Percentiles rank a stretch among this genome's conserved stretches.
These are phyloP conservation scores for Ectemnius continuus DNA, from an alignment of 2,888 invertebrate genomes.

Conservation along the genomic window DNA sequence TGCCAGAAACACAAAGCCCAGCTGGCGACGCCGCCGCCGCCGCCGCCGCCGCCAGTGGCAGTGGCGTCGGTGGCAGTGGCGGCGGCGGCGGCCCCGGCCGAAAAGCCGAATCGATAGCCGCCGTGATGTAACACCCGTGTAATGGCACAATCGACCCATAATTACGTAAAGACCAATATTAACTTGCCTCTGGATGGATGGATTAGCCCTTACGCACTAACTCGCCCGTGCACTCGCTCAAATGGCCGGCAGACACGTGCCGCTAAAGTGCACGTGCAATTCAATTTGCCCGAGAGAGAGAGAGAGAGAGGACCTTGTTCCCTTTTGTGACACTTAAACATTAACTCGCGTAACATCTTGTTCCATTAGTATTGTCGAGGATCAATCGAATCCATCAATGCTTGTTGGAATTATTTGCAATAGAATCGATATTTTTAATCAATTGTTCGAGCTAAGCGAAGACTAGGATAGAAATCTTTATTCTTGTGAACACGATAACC, in stretches of 20 bases:
- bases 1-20: too few relatives aligned
- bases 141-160: slow-evolving; percentile 29
- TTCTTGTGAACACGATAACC: too few relatives aligned
- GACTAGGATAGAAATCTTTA: too few relatives aligned
- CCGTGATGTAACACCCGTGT: slow-evolving; percentile 40
- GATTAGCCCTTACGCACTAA: background rate
- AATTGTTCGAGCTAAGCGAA: too few relatives aligned
- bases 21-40: background rate
- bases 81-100: slow-evolving; percentile 4
- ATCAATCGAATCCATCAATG: too few relatives aligned
- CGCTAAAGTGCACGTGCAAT: slow-evolving; percentile 1
- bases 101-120: slow-evolving; percentile 29
- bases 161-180: slow-evolving; percentile 48
- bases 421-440: too few relatives aligned
- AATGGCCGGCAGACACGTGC: background rate
- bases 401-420: too few relatives aligned
- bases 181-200: slow-evolving; percentile 11
- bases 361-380: too few relatives aligned
- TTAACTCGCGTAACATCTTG: too few relatives aligned
- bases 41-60: background rate
- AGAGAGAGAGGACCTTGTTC: background rate
- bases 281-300: slow-evolving; percentile 2
- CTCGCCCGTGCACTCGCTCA: too few relatives aligned
- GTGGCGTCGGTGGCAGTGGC: slow-evolving; percentile 17
- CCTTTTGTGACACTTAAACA: too few relatives aligned